These are phyloP conservation scores for Neolamprologus caudopunctatus DNA, from an alignment of 2,113 vertebrate species.

Conservation along the genomic window DNA sequence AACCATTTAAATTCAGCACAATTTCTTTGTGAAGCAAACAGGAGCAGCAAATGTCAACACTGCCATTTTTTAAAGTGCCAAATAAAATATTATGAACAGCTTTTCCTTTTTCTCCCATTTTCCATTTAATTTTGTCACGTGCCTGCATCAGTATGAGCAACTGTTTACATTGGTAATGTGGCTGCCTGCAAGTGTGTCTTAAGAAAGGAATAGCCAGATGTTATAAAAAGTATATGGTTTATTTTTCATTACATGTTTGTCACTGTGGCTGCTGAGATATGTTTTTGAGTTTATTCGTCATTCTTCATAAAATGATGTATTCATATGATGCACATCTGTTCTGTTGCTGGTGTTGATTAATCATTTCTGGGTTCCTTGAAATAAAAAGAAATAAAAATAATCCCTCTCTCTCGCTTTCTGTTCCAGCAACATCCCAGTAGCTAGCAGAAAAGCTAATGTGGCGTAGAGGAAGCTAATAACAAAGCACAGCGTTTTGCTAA, in stretches of 20 bases:
- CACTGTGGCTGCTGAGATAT: neutral
- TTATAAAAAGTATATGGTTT: neutral
- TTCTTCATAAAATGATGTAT: neutral
- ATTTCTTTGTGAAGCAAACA: neutral
- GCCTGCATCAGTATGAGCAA: neutral
- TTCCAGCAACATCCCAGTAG: neutral
- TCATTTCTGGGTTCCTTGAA: neutral
- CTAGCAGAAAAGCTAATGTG: neutral
- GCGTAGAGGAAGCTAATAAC: neutral
- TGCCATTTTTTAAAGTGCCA: neutral
- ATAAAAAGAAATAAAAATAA: neutral
- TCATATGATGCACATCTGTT: neutral
- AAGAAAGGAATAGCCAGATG: neutral
- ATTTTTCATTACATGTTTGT: neutral
- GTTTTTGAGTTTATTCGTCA: neutral
- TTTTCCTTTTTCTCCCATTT: neutral
- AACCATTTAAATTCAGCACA: neutral
- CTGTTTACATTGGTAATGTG: neutral
- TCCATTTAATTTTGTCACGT: neutral
- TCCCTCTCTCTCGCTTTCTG: accelerated
- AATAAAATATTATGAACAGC: neutral
- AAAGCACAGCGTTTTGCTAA: neutral
- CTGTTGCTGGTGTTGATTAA: neutral
- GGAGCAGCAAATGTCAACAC: neutral
- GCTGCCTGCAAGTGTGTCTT: neutral